Evolutionary conservation across 2,113 vertebrate species (phyloP).

Genomic region (Barnardius zonarius): DNA sequence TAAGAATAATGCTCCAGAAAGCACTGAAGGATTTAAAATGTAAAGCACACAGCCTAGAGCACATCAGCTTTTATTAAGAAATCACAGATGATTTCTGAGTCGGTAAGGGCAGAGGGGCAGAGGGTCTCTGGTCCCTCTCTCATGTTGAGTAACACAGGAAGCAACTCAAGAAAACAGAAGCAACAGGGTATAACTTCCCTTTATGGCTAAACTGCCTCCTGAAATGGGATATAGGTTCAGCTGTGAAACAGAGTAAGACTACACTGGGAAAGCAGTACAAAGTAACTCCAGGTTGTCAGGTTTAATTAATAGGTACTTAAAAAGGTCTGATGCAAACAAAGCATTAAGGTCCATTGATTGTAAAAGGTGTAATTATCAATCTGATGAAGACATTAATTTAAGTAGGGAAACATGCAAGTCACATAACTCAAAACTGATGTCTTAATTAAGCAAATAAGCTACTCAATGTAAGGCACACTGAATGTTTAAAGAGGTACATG

Average conservation of each 20-base stretch:
- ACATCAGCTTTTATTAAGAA: background rate
- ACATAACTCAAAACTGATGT: background rate
- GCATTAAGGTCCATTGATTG: background rate
- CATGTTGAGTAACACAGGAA: background rate
- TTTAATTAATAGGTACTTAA: background rate
- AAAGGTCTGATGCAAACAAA: background rate
- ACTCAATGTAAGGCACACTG: background rate
- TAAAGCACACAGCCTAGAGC: background rate
- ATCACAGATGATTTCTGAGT: background rate
- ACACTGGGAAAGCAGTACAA: background rate
- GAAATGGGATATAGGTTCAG: rapidly evolving
- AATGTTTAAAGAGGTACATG: background rate
- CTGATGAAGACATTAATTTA: background rate
- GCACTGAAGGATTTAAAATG: background rate
- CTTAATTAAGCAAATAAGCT: background rate
- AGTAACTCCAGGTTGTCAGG: background rate
- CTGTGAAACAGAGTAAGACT: background rate
- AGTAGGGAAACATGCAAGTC: background rate
- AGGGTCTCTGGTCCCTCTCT: background rate
- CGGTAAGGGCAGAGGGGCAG: background rate
- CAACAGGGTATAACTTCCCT: background rate
- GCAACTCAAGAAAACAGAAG: background rate
- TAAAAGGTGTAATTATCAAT: background rate
- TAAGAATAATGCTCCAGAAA: background rate
- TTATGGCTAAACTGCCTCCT: background rate